Percentiles rank a stretch among this genome's conserved stretches.
These are phyloP conservation scores for Tor tambroides DNA, from an alignment of 2,113 vertebrate species.

Conservation along the genomic window DNA sequence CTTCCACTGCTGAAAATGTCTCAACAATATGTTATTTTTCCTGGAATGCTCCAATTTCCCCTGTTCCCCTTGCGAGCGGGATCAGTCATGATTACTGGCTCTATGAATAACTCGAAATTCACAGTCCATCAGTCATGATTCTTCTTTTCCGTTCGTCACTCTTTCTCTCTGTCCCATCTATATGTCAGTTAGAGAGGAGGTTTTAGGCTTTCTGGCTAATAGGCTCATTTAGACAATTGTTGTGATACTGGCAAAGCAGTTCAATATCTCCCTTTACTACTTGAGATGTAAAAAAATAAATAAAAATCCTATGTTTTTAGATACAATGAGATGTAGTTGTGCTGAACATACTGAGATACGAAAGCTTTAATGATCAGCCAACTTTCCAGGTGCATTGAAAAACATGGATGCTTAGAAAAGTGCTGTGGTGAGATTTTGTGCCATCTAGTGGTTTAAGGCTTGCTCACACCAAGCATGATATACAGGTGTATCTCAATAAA, in stretches of 20 bases:
- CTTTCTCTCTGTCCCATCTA: slow-evolving; percentile 17
- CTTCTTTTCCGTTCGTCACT: slow-evolving; percentile 20
- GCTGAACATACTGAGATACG: not conserved
- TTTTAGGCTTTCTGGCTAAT: slow-evolving; percentile 34
- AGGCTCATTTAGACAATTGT: slow-evolving; percentile 33
- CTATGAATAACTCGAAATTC: slow-evolving; percentile 36
- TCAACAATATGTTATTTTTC: slow-evolving; percentile 33
- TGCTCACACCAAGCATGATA: not conserved
- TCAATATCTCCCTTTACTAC: not conserved
- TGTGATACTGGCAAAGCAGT: not conserved
- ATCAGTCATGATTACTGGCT: slow-evolving; percentile 31
- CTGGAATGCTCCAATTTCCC: slow-evolving; percentile 49
- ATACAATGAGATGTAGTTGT: not conserved
- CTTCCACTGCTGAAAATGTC: slow-evolving; percentile 34
- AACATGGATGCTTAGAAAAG: not conserved
- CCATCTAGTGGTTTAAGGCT: slow-evolving; percentile 8
- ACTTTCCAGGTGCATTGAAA: not conserved
- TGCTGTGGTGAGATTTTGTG: not conserved
- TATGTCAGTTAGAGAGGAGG: slow-evolving; percentile 21
- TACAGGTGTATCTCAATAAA: too few species aligned
- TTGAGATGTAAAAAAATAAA: not conserved
- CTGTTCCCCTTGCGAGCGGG: not conserved
- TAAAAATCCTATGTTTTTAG: not conserved
- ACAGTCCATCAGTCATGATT: slow-evolving; percentile 33
- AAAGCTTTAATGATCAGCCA: not conserved